Base-by-base conservation (phyloP, 2,113 vertebrate genomes). In the Scomber japonicus region DNA sequence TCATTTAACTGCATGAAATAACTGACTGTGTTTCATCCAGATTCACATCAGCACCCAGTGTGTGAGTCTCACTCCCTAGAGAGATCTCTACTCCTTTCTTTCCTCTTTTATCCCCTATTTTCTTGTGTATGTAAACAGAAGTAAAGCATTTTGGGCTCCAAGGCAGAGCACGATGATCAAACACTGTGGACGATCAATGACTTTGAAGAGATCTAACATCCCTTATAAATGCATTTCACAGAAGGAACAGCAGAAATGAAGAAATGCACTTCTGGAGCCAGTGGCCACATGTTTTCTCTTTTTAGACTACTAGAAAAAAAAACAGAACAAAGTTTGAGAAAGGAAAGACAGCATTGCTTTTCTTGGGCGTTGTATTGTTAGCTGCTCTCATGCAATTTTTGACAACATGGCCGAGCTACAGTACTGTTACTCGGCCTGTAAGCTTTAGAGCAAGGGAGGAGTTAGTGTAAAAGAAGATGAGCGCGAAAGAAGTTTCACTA, bases 71-170 rank as follows among this genome's bases (percentile, higher is more conserved):
- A 15, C 71, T 82, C 89, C 88, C 83, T 2, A 0, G 67, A 82
- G 91, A 84, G 54, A 73, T 72, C 74, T 81, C 66, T 49, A 19
- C 66, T 86, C 68, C 81, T 79, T 78, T 85, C 64, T 77, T 74
- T 87, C 66, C 46, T 82, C 85, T 85, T 91, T 87, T 82, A 88
- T 87, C 71, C 68, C 64, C 67, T 15, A 55, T 86, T 90, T 91
- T 76, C 74, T 74, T 83, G 78, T 80, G 84, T 67, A 78, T 84
- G 84, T 81, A 91, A 91, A 91, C 90, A 91, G 76, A 80, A 87
- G 81, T 81, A 78, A 87, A 80, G 73, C 83, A 53, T 85, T 90
- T 88, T 75, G 62, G 72, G 65, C 81, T 89, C 54, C 55, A 3
- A 86, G 81, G 78, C 78, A 84, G 61, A 78, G 80, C 44, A 55